Evolutionary conservation across 2,888 invertebrate species (phyloP), one percentile per base, ranked within the genome.

Genomic region (Apamea crenata): DNA sequence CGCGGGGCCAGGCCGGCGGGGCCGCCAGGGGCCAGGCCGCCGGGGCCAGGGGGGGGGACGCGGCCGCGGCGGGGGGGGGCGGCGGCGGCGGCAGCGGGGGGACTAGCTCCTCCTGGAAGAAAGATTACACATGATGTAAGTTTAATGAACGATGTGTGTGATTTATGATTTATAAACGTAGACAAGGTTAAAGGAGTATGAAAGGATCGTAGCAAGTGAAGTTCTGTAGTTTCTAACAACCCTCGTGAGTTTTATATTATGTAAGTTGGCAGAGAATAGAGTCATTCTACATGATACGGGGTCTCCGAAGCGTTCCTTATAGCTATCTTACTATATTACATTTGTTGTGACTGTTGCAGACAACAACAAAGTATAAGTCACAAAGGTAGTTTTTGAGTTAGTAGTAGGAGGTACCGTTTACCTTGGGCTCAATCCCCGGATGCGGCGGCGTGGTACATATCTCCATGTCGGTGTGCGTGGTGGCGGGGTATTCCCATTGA

Each of bases 401-500:
- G 4, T 21, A 36, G 65, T 65, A 65, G 5, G 12, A 36, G 5
- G 36, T 36, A 65, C 25, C 36, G 65, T 12, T 50, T 56, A 94
- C 94, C 93, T 93, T 92, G 4, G 87, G 82, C 8, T 94, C 92
- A 0, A 86, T 74, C 32, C 92, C 91, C 5, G 93, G 92, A 69
- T 95, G 96, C 7, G 97, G 97, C 74, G 97, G 97, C 80, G 97
- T 97, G 82, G 95, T 96, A 83, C 96, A 95, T 66, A 97, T 97
- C 67, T 97, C 97, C 97, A 97, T 97, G 80, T 97, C 97, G n/a
- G 94, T 95, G 91, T 93, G 91, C 21, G 92, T 92, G 18, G 91
- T 92, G 29, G 96, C 96, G n/a, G 97, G 97, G 91, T 96, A 98
- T 92, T 97, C 97, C 97, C 97, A 97, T 94, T 97, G 97, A 82